Base-by-base conservation (phyloP, 2,113 vertebrate species). In the Dunckerocampus dactyliophorus region DNA sequence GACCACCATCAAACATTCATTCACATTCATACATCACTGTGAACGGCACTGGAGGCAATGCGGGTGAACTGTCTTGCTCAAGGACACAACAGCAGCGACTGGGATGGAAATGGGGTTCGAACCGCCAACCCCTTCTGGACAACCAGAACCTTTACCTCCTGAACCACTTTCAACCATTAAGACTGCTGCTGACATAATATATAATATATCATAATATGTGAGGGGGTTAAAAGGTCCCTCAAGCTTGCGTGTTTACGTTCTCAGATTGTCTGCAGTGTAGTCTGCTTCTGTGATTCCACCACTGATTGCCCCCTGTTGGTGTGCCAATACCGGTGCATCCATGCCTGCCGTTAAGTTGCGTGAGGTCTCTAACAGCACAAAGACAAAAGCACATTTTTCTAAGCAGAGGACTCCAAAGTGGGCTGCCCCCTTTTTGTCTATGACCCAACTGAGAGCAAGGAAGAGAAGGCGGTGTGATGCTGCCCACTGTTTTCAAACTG, bases 401-500 rank as follows among this genome's bases (percentile, higher is more conserved):
- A 65, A 63, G 72, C 67, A 47, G 63, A 67, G 78, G 43, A 46
- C 42, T 59, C 74, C 66, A 48, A 43, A 74, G 78, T 77, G 74
- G 71, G 74, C 65, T 39, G 28, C 52, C 58, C 61, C 57, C 71
- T 75, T 80, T 59, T 22, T 75, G 63, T 76, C 66, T 66, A 8
- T 34, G 5, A 28, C 24, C 24, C 62, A 68, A 53, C 69, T 77
- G 59, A 76, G 65, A 63, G 77, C 39, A 50, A 64, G 34, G 28
- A 49, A 49, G 34, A 55, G 59, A 63, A 50, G 72, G 67, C 72
- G 72, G 67, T 72, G 67, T 62, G 16, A 28, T 19, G 37, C 67
- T 39, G 69, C 74, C 79, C 61, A 74, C 77, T 82, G 75, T 85
- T 88, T 89, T 93, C 87, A 94, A 94, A 93, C 91, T 85, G 74